Evolutionary conservation across 2,113 vertebrate genomes (phyloP).

Genomic region (Melanocharis versteri): DNA sequence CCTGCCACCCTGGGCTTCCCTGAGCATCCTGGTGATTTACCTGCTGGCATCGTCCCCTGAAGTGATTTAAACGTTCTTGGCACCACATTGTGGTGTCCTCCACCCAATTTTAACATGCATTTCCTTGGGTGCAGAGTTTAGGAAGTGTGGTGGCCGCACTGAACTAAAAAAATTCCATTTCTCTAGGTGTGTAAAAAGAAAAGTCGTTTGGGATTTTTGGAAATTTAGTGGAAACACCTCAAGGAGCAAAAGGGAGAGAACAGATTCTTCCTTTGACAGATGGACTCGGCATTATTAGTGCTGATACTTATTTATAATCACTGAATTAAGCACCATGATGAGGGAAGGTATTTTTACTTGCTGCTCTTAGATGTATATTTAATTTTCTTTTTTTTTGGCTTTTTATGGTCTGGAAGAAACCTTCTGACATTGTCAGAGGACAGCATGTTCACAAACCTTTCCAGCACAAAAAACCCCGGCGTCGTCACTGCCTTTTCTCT

Average conservation of each 20-base stretch:
- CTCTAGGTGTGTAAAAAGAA: neutral
- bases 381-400: neutral
- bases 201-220: neutral
- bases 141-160: neutral
- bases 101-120: neutral
- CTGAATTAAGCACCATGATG: neutral
- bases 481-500: neutral
- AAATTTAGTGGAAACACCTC: neutral
- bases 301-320: neutral
- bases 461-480: slow-evolving; percentile 14
- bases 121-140: neutral
- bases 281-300: neutral
- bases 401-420: neutral
- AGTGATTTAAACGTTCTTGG: neutral
- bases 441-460: slow-evolving; percentile 21
- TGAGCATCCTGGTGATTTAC: neutral
- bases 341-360: neutral
- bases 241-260: neutral
- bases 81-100: neutral
- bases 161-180: neutral
- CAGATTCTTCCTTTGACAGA: neutral
- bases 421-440: slow-evolving; percentile 15
- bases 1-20: neutral
- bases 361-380: neutral
- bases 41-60: neutral